Evolutionary conservation across 2,113 vertebrate species (phyloP).

Genomic region (Phodopus roborovskii): DNA sequence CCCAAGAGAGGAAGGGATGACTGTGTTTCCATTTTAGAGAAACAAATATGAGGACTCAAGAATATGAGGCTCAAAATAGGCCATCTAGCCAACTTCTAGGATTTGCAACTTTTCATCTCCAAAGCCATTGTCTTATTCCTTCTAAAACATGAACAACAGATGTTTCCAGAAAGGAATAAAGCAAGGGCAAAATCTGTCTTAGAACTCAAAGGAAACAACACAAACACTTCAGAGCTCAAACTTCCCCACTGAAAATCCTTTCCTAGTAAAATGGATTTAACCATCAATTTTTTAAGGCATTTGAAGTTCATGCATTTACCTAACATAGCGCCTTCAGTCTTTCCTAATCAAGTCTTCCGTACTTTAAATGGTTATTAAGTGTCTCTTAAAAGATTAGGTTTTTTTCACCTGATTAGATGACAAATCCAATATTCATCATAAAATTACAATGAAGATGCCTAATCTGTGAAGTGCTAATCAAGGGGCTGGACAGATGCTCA

Average conservation of each 20-base stretch:
- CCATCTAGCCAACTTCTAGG: not conserved
- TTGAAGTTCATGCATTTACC: constrained; percentile 69
- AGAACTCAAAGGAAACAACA: not conserved
- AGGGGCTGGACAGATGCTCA: not conserved
- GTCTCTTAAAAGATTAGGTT: constrained; percentile 82
- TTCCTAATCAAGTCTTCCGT: constrained; percentile 77
- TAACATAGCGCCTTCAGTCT: constrained; percentile 71
- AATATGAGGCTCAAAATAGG: not conserved
- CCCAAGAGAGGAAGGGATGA: not conserved
- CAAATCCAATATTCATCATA: constrained; percentile 73
- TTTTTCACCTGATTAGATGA: constrained; percentile 75
- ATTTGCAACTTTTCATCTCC: not conserved
- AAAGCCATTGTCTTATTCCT: not conserved
- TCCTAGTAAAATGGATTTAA: constrained; percentile 23
- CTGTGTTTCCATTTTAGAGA: not conserved
- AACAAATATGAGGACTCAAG: not conserved
- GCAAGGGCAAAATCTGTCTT: not conserved
- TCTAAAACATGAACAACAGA: not conserved
- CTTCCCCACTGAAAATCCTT: not conserved
- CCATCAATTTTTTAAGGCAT: not conserved
- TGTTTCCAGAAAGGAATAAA: not conserved
- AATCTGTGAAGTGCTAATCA: constrained; percentile 69
- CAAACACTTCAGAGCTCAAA: not conserved
- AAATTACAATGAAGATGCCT: constrained; percentile 80
- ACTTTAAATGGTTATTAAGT: constrained; percentile 81